Evolutionary conservation across 2,113 vertebrate species (phyloP).

Genomic region (Rhea americana): DNA sequence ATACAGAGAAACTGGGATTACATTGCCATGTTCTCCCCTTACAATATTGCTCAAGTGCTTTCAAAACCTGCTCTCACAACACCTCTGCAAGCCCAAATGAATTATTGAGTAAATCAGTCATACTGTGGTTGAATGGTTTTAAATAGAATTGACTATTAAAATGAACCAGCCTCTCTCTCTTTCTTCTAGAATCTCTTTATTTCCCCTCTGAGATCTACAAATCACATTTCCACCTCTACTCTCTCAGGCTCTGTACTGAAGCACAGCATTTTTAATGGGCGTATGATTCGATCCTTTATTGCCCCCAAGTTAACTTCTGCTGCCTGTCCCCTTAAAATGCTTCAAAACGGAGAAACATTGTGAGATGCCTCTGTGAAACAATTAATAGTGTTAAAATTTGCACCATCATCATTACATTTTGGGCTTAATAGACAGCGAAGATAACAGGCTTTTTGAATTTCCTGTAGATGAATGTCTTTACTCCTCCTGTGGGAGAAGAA

Average conservation of each 20-base stretch:
- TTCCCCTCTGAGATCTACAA: slow-evolving; percentile 12
- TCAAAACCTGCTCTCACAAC: not conserved
- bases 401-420: not conserved
- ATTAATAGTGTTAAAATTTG: not conserved
- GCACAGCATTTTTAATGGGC: not conserved
- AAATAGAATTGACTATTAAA: slow-evolving; percentile 26
- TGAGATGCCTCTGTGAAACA: not conserved
- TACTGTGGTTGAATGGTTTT: not conserved
- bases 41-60: not conserved
- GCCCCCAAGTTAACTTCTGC: not conserved
- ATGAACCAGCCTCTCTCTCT: not conserved
- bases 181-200: slow-evolving; percentile 14
- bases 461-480: not conserved
- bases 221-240: not conserved
- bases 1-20: not conserved
- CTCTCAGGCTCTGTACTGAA: not conserved
- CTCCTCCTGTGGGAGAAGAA: not conserved
- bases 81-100: not conserved
- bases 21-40: not conserved
- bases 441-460: not conserved
- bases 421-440: not conserved
- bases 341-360: not conserved
- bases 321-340: not conserved
- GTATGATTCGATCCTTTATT: not conserved
- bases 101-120: not conserved